phyloP scores from a whole-genome alignment of 2,888 invertebrate genomes.

The Agrochola macilenta region DNA sequence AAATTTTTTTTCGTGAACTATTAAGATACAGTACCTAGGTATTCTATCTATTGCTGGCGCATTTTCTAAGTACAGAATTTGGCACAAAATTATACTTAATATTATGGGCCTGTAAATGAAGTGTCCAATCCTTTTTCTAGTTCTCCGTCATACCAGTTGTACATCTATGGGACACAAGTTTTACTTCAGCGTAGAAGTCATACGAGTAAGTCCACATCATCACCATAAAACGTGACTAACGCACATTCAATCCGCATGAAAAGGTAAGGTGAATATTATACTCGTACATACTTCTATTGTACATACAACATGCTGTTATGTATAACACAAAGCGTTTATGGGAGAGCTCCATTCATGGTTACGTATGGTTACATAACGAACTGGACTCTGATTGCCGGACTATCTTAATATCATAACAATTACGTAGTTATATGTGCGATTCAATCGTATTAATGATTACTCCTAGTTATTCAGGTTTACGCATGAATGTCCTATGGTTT shows the following conservation, averaged over 20 bases:
- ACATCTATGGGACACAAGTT: background rate
- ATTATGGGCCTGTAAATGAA: background rate
- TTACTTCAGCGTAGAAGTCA: constrained; percentile 16
- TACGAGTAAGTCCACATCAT: constrained; percentile 1
- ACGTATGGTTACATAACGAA: constrained; percentile 53
- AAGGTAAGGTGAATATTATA: constrained; percentile 14
- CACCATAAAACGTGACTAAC: constrained; percentile 27
- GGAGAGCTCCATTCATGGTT: constrained; percentile 60
- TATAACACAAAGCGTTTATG: constrained; percentile 54
- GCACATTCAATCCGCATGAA: constrained; percentile 11
- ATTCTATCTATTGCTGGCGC: background rate
- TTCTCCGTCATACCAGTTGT: background rate
- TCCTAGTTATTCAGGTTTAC: constrained; percentile 28
- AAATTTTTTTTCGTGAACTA: background rate
- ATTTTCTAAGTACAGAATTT: background rate
- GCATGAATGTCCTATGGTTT: background rate
- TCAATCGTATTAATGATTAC: constrained; percentile 13
- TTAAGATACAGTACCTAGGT: background rate
- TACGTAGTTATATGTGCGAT: constrained; percentile 32
- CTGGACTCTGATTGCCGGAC: constrained; percentile 43
- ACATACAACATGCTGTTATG: constrained; percentile 40
- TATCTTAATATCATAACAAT: constrained; percentile 54
- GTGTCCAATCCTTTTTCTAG: background rate
- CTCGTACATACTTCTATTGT: constrained; percentile 6
- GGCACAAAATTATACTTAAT: too few relatives aligned